Base-by-base conservation (phyloP, 2,113 vertebrate species). In the Axis porcinus region DNA sequence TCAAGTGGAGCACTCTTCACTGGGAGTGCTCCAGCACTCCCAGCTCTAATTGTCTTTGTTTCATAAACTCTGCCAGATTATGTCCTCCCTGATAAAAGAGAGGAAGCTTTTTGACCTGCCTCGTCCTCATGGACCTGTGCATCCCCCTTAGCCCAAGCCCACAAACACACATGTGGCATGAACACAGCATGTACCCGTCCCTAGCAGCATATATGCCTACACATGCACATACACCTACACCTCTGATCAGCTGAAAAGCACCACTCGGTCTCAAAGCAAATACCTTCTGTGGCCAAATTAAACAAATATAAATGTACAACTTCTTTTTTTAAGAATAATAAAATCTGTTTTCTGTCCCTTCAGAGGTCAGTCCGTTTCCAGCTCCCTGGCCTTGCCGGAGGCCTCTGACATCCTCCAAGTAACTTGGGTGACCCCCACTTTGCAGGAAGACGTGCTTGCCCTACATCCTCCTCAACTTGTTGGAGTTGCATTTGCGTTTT, bases 261-360 rank as follows among this genome's bases (percentile, higher is more conserved):
- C 93, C 81, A 52, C 94, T 70, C 3, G 28, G 40, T 83, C 90
- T 92, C 43, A 78, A 82, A 95, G 91, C 93, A 97, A 96, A 97
- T 86, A 86, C 60, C 89, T 95, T 91, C 67, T 23, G 8, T 91
- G 79, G 98, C 98, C 98, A 98, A 98, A 97, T 97, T 97, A 98
- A 98, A 98, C 97, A 98, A 98, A 94, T 97, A 95, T 62, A 97
- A 97, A 98, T 97, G 47, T 58, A 87, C 95, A 64, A 30, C 25
- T 58, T 85, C 14, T 91, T 96, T 96, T 96, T 89, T 94, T 67
- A 81, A 95, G 47, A 96, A 91, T 89, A 97, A 98, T 95, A 98
- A 97, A 98, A 98, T 98, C 96, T 98, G 98, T 98, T 98, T 97
- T 97, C 95, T 95, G 95, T 98, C 97, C 86, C 76, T 52, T 45